Evolutionary conservation across 1,140 invertebrate species (phyloP).

Genomic region (Diachasmimorpha longicaudata): DNA sequence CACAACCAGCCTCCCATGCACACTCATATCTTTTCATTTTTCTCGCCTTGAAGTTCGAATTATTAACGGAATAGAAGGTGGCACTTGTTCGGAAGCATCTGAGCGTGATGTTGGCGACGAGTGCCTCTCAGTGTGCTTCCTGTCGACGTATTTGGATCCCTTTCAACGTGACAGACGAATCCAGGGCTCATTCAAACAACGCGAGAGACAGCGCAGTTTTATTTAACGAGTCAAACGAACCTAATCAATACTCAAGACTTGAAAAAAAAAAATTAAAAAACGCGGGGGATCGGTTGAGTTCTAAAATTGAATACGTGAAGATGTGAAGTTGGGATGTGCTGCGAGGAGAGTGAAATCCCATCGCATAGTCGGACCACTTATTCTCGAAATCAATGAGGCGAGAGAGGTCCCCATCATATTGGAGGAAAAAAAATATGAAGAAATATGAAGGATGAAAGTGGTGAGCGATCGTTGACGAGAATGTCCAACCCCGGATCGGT

Average conservation of each 20-base stretch:
- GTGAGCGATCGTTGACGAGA: background rate
- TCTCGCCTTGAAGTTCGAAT: slow-evolving; percentile 48
- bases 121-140: background rate
- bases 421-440: background rate
- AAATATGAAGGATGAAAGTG: background rate
- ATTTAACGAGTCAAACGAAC: background rate
- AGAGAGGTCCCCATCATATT: slow-evolving; percentile 29
- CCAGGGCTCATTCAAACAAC: background rate
- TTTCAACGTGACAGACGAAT: background rate
- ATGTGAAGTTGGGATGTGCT: background rate
- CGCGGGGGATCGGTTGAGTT: background rate
- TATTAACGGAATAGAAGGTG: slow-evolving; percentile 40
- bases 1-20: slow-evolving; percentile 18
- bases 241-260: background rate
- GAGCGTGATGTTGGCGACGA: slow-evolving; percentile 36
- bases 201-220: background rate
- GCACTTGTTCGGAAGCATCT: slow-evolving; percentile 48
- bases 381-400: slow-evolving; percentile 52
- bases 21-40: slow-evolving; percentile 42
- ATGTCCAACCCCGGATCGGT: slow-evolving; percentile 17
- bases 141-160: slow-evolving; percentile 8
- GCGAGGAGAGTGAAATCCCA: slow-evolving; percentile 33
- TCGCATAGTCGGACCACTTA: slow-evolving; percentile 46
- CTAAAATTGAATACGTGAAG: background rate
- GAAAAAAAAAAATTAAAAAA: background rate